Evolutionary conservation across 1,140 invertebrate genomes (phyloP).

Genomic region (Sitobion miscanthi): DNA sequence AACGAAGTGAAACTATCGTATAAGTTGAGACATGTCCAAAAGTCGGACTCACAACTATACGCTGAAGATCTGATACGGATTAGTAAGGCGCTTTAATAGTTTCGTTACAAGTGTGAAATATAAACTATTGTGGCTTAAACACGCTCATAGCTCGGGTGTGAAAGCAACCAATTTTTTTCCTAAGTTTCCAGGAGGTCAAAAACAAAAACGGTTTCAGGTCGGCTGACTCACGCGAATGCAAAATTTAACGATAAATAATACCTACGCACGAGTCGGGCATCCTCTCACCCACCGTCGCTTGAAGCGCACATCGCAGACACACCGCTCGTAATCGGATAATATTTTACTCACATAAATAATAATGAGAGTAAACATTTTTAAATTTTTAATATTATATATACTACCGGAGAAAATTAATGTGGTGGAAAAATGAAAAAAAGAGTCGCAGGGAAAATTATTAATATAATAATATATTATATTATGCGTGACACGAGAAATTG

Average conservation of each 20-base stretch:
- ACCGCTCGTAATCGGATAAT: not conserved
- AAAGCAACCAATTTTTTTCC: not conserved
- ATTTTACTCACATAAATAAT: not conserved
- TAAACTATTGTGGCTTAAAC: not conserved
- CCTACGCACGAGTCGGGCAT: not conserved
- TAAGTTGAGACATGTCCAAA: no score
- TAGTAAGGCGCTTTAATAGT: no score
- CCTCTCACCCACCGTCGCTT: not conserved
- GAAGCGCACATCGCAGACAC: not conserved
- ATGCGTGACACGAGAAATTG: not conserved
- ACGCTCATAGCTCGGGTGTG: not conserved
- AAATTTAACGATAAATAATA: not conserved
- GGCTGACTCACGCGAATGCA: not conserved
- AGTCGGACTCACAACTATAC: not conserved
- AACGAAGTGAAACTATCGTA: no score
- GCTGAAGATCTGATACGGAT: not conserved
- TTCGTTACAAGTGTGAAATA: no score
- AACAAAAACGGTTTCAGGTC: not conserved
- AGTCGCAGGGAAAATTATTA: not conserved
- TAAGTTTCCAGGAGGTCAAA: not conserved
- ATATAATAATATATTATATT: not conserved
- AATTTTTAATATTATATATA: not conserved
- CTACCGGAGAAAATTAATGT: slow-evolving; percentile 5
- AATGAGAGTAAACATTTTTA: not conserved
- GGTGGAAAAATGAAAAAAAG: not conserved